These are phyloP conservation scores for Monochamus saltuarius DNA, from an alignment of 1,140 invertebrate species.

Conservation along the genomic window DNA sequence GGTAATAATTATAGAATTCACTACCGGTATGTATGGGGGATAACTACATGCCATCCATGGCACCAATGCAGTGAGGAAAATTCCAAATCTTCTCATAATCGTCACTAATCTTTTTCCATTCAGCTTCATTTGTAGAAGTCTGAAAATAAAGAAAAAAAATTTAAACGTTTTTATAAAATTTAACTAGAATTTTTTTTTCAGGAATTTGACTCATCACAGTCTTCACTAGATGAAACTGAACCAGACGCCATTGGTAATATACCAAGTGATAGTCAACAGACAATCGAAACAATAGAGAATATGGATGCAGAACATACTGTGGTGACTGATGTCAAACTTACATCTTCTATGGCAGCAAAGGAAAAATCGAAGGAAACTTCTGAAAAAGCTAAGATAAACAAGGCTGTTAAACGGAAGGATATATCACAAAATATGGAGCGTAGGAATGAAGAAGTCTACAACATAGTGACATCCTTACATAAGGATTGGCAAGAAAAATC, in stretches of 20 bases:
- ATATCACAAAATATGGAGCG: too few relatives aligned
- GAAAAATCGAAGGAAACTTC: neutral
- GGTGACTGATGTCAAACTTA: neutral
- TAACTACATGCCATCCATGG: too few relatives aligned
- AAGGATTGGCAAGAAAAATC: too few relatives aligned
- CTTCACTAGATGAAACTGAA: neutral
- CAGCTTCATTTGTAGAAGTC: constrained; percentile 1
- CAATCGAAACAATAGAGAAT: neutral
- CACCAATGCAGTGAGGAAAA: too few relatives aligned
- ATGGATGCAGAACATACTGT: neutral
- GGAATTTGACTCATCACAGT: constrained; percentile 1
- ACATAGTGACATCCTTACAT: too few relatives aligned
- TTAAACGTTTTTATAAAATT: too few relatives aligned
- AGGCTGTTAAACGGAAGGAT: too few relatives aligned
- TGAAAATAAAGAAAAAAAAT: constrained; percentile 6
- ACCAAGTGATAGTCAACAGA: neutral
- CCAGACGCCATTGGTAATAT: neutral
- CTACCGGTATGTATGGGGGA: too few relatives aligned
- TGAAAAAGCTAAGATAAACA: too few relatives aligned
- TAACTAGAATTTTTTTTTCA: too few relatives aligned
- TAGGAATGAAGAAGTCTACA: too few relatives aligned
- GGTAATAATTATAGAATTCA: constrained; percentile 4
- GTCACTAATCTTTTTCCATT: constrained; percentile 2
- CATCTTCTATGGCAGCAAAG: neutral
- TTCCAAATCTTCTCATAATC: constrained; percentile 10